These are phyloP conservation scores for Phylloscopus whistleri DNA, from an alignment of 2,113 vertebrate species.

Conservation along the genomic window DNA sequence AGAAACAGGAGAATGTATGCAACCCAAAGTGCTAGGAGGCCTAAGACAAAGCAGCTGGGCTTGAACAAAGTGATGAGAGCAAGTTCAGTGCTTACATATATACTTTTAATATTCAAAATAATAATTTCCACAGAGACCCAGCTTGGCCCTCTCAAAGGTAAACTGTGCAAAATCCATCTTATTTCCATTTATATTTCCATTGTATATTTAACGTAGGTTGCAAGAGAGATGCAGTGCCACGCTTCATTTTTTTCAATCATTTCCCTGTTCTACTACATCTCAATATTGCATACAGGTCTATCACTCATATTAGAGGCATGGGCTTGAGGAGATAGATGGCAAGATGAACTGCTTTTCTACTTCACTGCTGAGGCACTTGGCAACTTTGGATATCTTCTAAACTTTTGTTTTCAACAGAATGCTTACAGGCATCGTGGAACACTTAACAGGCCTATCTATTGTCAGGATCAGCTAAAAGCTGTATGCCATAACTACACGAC, in stretches of 20 bases:
- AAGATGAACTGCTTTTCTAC: not conserved
- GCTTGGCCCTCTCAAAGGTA: not conserved
- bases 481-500: not conserved
- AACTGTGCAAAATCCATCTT: not conserved
- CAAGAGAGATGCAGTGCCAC: not conserved
- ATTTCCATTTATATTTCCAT: not conserved
- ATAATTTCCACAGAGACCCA: not conserved
- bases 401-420: not conserved
- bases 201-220: not conserved
- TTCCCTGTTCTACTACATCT: not conserved
- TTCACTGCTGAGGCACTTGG: fast-evolving
- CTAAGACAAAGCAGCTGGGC: not conserved
- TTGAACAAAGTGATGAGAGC: not conserved
- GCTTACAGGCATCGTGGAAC: not conserved
- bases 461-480: not conserved
- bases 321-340: not conserved
- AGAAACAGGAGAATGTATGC: not conserved
- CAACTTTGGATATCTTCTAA: not conserved
- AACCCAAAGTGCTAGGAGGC: not conserved
- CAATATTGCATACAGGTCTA: not conserved
- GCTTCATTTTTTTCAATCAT: not conserved
- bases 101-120: not conserved
- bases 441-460: not conserved
- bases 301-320: not conserved
- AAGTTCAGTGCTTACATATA: not conserved